Evolutionary conservation across 2,888 invertebrate species (phyloP).

Genomic region (Galerucella calmariensis): DNA sequence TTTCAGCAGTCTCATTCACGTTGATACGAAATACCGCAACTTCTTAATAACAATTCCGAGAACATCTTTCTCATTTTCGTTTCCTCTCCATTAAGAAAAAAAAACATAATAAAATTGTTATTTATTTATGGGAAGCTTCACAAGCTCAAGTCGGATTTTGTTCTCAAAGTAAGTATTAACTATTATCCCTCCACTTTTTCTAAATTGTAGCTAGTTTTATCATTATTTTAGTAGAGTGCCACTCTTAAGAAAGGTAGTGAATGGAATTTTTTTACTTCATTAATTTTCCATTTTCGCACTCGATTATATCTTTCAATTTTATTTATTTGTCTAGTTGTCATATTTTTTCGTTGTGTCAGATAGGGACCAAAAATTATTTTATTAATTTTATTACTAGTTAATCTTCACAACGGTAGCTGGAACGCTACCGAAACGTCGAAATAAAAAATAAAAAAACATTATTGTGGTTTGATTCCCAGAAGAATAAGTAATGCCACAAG

Average conservation of each 20-base stretch:
- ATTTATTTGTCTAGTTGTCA: no score
- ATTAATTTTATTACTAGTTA: no score
- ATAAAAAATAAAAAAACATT: no score
- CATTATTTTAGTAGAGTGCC: not conserved
- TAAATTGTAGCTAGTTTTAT: constrained; percentile 13
- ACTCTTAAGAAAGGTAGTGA: not conserved
- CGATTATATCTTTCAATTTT: no score
- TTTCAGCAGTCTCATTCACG: not conserved
- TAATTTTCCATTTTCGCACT: no score
- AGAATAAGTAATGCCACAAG: no score
- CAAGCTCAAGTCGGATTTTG: not conserved
- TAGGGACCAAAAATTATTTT: no score
- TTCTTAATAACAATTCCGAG: not conserved
- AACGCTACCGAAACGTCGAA: no score
- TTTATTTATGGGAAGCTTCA: not conserved
- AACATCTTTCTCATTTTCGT: not conserved
- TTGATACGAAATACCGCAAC: not conserved
- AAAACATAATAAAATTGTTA: not conserved
- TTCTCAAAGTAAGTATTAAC: not conserved
- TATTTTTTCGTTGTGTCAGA: no score
- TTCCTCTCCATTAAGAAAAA: not conserved
- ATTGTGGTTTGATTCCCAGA: no score
- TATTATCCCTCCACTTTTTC: not conserved
- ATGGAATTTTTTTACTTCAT: no score
- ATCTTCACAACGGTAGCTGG: no score